These are phyloP conservation scores for Lepidotrigona ventralis DNA, from an alignment of 1,140 invertebrate species.

Conservation along the genomic window DNA sequence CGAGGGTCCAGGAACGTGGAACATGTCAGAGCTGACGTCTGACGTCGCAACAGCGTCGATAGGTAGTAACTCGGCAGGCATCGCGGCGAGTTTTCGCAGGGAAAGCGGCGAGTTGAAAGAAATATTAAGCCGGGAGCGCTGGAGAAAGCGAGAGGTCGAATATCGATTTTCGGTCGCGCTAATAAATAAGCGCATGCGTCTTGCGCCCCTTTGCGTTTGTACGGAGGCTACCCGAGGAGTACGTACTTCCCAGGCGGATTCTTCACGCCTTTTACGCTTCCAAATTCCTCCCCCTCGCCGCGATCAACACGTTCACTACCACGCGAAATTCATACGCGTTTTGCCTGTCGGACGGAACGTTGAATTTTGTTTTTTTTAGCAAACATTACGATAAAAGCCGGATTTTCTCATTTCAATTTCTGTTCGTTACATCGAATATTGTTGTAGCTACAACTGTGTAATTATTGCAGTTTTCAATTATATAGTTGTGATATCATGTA, in stretches of 20 bases:
- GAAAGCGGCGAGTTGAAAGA: conserved; percentile 61
- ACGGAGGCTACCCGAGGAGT: conserved; percentile 27
- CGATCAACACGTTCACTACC: no score
- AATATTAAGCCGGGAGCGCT: conserved; percentile 56
- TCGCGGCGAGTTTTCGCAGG: conserved; percentile 50
- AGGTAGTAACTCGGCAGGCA: background rate
- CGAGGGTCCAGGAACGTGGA: background rate
- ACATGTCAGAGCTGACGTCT: background rate
- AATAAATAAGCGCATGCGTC: conserved; percentile 74
- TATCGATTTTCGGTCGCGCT: conserved; percentile 74
- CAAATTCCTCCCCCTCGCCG: background rate
- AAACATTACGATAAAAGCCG: no score
- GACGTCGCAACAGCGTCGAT: background rate
- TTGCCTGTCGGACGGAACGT: no score
- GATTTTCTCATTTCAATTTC: no score
- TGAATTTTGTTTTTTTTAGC: no score
- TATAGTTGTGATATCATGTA: no score
- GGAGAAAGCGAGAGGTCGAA: conserved; percentile 57
- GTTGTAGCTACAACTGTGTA: no score
- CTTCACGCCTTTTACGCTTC: conserved; percentile 21
- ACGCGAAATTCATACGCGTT: no score
- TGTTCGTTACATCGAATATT: no score
- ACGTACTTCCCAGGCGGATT: conserved; percentile 16
- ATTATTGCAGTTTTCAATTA: no score
- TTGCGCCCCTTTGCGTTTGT: conserved; percentile 33